phyloP scores from a whole-genome alignment of 2,888 invertebrate genomes.

The Cenopis cana region DNA sequence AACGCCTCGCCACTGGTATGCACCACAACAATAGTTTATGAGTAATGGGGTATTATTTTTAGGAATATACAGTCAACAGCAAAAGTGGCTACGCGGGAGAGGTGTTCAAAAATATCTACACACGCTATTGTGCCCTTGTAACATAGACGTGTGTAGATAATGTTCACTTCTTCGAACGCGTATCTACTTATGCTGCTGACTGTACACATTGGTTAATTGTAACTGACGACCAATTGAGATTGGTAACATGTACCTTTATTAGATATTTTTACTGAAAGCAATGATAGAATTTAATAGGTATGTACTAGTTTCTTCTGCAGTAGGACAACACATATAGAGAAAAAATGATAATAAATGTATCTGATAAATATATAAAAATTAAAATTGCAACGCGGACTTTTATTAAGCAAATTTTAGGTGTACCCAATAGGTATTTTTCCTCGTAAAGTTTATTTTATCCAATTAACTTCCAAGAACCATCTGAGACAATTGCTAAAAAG shows the following conservation, averaged over 20 bases:
- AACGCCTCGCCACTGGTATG: background rate
- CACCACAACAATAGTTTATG: slow-evolving; percentile 21
- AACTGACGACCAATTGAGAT: slow-evolving; percentile 32
- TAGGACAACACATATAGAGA: slow-evolving; percentile 74
- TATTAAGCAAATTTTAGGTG: background rate
- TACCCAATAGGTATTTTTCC: too few species aligned
- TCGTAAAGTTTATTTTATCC: too few species aligned
- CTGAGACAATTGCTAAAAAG: too few species aligned
- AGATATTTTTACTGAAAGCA: slow-evolving; percentile 56
- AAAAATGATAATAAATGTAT: slow-evolving; percentile 71
- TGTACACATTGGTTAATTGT: slow-evolving; percentile 24
- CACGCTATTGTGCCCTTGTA: too few species aligned
- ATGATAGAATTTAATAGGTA: slow-evolving; percentile 56
- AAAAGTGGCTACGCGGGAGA: too few species aligned
- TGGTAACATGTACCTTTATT: slow-evolving; percentile 39
- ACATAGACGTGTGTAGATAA: too few species aligned
- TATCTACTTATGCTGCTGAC: too few species aligned
- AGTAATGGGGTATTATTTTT: slow-evolving; percentile 42
- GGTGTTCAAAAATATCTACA: too few species aligned
- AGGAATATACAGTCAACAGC: slow-evolving; percentile 37
- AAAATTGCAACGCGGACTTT: slow-evolving; percentile 47
- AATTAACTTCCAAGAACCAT: too few species aligned
- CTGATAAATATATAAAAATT: slow-evolving; percentile 73
- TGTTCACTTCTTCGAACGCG: too few species aligned
- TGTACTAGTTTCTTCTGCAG: slow-evolving; percentile 64